Base-by-base conservation (phyloP, 2,888 invertebrate species). In the Xestobium rufovillosum region DNA sequence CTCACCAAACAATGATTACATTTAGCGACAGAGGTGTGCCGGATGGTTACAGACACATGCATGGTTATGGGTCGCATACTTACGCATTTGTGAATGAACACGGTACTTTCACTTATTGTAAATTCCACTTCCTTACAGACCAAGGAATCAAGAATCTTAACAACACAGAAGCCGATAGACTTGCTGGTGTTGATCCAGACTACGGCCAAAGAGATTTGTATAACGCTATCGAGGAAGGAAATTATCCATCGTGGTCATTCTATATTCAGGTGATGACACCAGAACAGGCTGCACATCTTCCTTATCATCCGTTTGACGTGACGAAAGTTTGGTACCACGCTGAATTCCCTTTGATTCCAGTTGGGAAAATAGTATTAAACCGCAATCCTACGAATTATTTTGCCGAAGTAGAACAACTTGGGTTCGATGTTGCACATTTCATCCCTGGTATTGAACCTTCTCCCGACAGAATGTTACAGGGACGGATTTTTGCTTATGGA, bases 11-110 rank as follows among this genome's bases (percentile, higher is more conserved):
- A 9, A 63, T 84, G 59, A 81, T 94, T 65, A 63, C 94, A 53
- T 95, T 94, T 62, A 78, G 85, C 14, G 95, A 95, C 65, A 78
- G 95, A 54, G 96, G 95, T 29, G 88, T 88, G 49, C 95, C 95
- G 4, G 88, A 94, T 65, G 94, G 95, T 12, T 83, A 80, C 66
- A 78, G 92, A 36, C 81, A 83, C 62, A 94, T 96, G 95, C 88
- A 95, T 59, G 95, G 95, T 26, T 95, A 91, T 58, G 92, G 92
- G 3, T 90, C 88, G 0, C 94, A 95, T 61, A 91, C 95, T 1
- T 96, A 89, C 63, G 92, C 92, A 61, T 63, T 92, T 45, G 75
- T 94, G 2, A 95, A 94, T 65, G 75, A 71, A 6, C 71, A 80
- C 37, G 79, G 82, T 1, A 52, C 60, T 39, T 68, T 77, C 2